A percentile compares a stretch with the other conserved stretches of the same genome.
Conservation (phyloP, 2,797 vertebrate genomes). For the Chelidonichthys spinosus region DNA sequence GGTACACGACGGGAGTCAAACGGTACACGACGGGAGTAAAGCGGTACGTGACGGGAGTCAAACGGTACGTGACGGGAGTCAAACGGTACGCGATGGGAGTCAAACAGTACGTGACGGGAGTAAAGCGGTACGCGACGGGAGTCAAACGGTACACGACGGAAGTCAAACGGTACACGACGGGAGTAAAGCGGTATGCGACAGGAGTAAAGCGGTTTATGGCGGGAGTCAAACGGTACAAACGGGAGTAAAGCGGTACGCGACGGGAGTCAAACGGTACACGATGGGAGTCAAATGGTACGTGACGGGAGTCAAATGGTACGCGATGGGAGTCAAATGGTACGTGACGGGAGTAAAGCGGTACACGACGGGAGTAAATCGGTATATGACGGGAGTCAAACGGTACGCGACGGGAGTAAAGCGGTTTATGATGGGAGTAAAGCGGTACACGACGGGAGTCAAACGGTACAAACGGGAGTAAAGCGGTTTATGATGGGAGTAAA, state of each 20-base stretch:
- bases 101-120: too few species aligned
- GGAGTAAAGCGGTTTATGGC: neutral
- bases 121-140: too few species aligned
- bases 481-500: too few species aligned
- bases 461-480: neutral
- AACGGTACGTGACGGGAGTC: too few species aligned
- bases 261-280: neutral
- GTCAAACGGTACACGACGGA: neutral
- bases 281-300: neutral
- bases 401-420: neutral
- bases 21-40: neutral
- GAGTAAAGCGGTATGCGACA: neutral
- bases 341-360: neutral
- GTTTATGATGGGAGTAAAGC: too few species aligned
- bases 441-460: neutral
- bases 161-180: neutral
- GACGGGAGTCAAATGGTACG: neutral
- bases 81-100: neutral
- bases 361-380: slow-evolving; percentile 11
- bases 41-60: too few species aligned
- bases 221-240: too few species aligned
- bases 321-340: neutral
- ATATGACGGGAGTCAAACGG: neutral
- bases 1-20: too few species aligned
- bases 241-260: too few species aligned